Evolutionary conservation across 2,888 invertebrate genomes (phyloP), one percentile per base, ranked within the genome.

Genomic region (Hypena proboscidalis): DNA sequence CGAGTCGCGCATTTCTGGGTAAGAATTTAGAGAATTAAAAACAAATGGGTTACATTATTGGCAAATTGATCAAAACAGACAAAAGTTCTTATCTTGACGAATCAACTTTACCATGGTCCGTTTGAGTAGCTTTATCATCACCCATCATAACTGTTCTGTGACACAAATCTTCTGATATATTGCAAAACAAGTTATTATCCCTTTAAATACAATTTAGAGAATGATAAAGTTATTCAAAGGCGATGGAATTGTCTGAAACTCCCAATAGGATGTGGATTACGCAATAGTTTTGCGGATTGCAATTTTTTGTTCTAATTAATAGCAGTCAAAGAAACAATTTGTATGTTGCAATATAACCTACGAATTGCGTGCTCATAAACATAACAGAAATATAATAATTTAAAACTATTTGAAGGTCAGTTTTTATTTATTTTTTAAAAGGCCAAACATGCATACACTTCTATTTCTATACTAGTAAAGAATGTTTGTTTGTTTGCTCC

Each of bases 331-430:
- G 0, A 38, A 44, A 39, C 23, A 37, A n/a, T 40, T 50, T 32
- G 2, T 9, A 55, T 64, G 57, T 49, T 51, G 59, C 11, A 58
- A 56, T 46, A 27, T 29, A 34, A 47, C 45, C 51, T 47, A 32
- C 34, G 29, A 14, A 20, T 54, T 47, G 36, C 57, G 42, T 52
- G 46, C 19, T 42, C 36, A 47, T 47, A 51, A 48, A 35, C 11
- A 6, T 19, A 25, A 21, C 8, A 14, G 13, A n/a, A 26, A 4
- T 9, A 29, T 15, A 29, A 29, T 17, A 29, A 13, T 15, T 23
- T 23, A 4, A 23, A 23, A 23, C n/a, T 25, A 11, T 15, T 29
- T 13, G 33, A 26, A 14, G 35, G 35, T 10, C 20, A 22, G 15
- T 8, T 17, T 21, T 8, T 19, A 6, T 11, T 8, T 4, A 23